Base-by-base conservation (phyloP, 2,888 invertebrate species). In the Eilema griseolum region DNA sequence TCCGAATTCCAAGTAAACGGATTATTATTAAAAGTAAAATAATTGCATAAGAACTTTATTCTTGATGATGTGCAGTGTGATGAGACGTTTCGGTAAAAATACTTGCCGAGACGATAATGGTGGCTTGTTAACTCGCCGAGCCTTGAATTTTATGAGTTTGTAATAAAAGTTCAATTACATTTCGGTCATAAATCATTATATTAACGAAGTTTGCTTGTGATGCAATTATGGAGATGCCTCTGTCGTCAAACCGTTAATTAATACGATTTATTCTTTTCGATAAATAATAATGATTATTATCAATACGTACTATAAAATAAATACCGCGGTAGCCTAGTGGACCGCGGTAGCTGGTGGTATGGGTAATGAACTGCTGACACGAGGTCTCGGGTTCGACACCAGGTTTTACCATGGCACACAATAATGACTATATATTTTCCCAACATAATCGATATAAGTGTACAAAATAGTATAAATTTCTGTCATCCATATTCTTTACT, bases 131-230 rank as follows among this genome's bases (percentile, higher is more conserved):
- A 26, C 59, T 33, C 33, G 37, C 33, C 37, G 16, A 11, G 57
- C 33, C 64, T 63, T 56, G 56, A 16, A 77, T 82, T 86, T 88
- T 88, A 87, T 83, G 80, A 67, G 66, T 74, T 75, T 79, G 70
- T 69, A 78, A 81, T 88, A 86, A 86, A 83, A 79, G 76, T 75
- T 80, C 76, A 78, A 84, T 87, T 84, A 86, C 83, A 85, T 83
- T 78, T 69, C 69, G 76, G 74, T 72, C 72, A 82, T 88, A 86
- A 86, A 88, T 86, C 87, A 87, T 83, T 59, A 74, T 75, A 63
- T 73, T 70, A 74, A 75, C 79, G 69, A 70, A 60, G 67, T 63
- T 64, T 67, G 41, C 23, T 16, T 52, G 56, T 66, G 63, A 77
- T 66, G 65, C 56, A 62, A 61, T 77, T 33, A 31, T 66, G 33